These are phyloP conservation scores for Cynopterus sphinx DNA, from an alignment of 2,797 vertebrate species.

Conservation along the genomic window DNA sequence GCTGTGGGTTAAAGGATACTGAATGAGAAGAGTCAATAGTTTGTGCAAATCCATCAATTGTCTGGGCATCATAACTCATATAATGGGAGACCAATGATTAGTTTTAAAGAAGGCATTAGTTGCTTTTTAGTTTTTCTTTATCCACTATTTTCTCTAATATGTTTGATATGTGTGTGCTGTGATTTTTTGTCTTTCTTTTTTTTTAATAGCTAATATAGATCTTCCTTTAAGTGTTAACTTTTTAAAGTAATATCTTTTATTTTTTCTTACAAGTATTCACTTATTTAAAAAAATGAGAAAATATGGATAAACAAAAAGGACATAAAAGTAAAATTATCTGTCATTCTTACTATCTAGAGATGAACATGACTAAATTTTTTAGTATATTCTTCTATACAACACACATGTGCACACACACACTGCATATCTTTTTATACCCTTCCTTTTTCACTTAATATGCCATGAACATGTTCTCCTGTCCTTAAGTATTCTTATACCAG, in stretches of 20 bases:
- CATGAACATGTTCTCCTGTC: not conserved
- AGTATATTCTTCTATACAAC: not conserved
- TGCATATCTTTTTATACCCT: not conserved
- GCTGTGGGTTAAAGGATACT: not conserved
- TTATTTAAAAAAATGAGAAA: slow-evolving; percentile 42
- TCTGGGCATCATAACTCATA: not conserved
- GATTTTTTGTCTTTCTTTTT: slow-evolving; percentile 23
- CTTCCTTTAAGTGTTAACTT: not conserved
- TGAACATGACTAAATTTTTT: not conserved
- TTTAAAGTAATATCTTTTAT: not conserved
- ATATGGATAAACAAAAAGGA: slow-evolving; percentile 22
- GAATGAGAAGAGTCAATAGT: not conserved
- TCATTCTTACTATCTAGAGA: slow-evolving; percentile 9
- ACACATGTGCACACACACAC: not conserved
- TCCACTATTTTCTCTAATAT: not conserved
- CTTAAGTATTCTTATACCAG: not conserved
- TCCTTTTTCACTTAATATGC: not conserved
- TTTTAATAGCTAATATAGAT: not conserved
- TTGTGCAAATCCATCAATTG: not conserved
- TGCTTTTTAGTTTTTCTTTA: not conserved
- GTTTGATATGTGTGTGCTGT: not conserved
- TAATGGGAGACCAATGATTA: not conserved
- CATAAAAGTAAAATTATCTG: not conserved
- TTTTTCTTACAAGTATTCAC: not conserved
- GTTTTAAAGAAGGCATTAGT: slow-evolving; percentile 7